Evolutionary conservation across 2,113 vertebrate genomes (phyloP).

Genomic region (Myiozetetes cayanensis): DNA sequence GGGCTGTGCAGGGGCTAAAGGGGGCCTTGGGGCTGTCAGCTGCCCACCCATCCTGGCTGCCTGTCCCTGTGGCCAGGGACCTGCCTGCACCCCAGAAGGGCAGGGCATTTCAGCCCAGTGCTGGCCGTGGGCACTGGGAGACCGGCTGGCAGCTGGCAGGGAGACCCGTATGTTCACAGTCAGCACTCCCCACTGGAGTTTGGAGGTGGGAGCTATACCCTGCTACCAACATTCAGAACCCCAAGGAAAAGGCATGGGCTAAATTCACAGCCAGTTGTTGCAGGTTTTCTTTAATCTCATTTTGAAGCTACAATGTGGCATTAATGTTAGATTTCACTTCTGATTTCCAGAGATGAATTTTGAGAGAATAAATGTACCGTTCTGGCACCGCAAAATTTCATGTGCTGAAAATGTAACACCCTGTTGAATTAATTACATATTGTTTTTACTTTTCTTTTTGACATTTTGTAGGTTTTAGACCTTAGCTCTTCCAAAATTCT

Average conservation of each 20-base stretch:
- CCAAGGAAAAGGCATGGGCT: not conserved
- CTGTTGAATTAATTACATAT: not conserved
- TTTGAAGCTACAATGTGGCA: not conserved
- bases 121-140: not conserved
- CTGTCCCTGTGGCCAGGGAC: not conserved
- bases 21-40: accelerated
- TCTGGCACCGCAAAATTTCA: not conserved
- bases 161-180: accelerated
- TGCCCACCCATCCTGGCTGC: not conserved
- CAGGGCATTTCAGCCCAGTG: accelerated
- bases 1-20: not conserved
- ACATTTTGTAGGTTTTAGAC: not conserved
- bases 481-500: not conserved
- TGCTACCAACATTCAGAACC: not conserved
- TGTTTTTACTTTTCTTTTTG: not conserved
- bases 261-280: not conserved
- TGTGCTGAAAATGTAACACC: not conserved
- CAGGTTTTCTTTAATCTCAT: not conserved
- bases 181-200: accelerated
- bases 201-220: not conserved
- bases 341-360: not conserved
- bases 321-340: not conserved
- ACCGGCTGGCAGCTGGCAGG: accelerated
- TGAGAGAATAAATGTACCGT: not conserved
- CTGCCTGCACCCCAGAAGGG: not conserved